Evolutionary conservation across 2,113 vertebrate genomes (phyloP).

Genomic region (Eclectus roratus): DNA sequence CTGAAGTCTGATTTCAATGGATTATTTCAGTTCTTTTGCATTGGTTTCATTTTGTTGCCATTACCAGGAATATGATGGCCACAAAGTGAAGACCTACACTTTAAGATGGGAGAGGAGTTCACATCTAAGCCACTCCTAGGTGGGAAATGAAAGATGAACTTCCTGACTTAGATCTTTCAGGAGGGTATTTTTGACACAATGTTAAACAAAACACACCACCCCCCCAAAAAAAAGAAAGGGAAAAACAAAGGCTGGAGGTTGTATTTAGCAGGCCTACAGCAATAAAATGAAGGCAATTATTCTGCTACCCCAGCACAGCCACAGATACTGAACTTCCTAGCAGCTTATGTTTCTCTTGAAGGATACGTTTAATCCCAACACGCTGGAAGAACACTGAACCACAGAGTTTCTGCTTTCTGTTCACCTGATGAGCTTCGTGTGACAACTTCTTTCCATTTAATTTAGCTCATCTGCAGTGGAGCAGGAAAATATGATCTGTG

Average conservation of each 20-base stretch:
- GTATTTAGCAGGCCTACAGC: neutral
- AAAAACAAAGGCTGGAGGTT: neutral
- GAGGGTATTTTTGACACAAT: neutral
- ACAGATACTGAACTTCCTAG: neutral
- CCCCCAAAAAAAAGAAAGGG: neutral
- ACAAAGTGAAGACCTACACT: neutral
- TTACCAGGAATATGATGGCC: neutral
- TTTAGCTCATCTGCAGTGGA: neutral
- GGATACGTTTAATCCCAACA: neutral
- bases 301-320: neutral
- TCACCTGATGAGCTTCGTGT: neutral
- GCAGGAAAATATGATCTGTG: neutral
- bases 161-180: neutral
- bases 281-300: neutral
- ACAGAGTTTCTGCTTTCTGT: neutral
- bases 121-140: neutral
- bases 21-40: neutral
- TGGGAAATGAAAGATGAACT: neutral
- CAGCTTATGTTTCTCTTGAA: neutral
- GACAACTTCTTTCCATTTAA: neutral
- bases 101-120: neutral
- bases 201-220: neutral
- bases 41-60: neutral
- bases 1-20: neutral
- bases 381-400: neutral